Percentiles rank a stretch among this genome's conserved stretches.
These are phyloP conservation scores for Poeciliopsis turrubarensis DNA, from an alignment of 2,113 vertebrate genomes.

Conservation along the genomic window DNA sequence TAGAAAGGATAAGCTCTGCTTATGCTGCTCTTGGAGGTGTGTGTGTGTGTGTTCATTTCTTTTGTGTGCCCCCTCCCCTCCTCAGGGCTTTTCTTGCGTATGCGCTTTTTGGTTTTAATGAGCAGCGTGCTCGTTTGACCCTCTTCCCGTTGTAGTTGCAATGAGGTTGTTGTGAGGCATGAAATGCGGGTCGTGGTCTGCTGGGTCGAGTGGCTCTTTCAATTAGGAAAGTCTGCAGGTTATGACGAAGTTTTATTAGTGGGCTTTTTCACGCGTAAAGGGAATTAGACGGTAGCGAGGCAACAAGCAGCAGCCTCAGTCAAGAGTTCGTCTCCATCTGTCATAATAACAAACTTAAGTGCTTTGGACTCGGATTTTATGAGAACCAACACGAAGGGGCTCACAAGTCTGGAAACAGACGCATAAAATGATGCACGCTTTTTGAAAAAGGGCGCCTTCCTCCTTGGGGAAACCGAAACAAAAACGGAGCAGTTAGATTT, in stretches of 20 bases:
- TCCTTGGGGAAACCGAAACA: too few species aligned
- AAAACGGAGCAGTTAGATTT: too few species aligned
- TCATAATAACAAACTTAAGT: not conserved
- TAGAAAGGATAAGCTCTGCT: slow-evolving; percentile 70
- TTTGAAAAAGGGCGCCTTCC: not conserved
- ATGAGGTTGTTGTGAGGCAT: slow-evolving; percentile 45
- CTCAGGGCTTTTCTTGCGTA: slow-evolving; percentile 21
- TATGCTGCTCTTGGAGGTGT: slow-evolving; percentile 40
- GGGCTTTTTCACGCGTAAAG: slow-evolving; percentile 1
- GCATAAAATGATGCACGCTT: not conserved
- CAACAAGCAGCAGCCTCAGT: not conserved
- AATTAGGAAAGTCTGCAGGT: slow-evolving; percentile 20
- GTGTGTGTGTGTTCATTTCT: slow-evolving; percentile 12
- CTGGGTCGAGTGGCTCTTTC: slow-evolving; percentile 33
- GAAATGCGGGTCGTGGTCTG: slow-evolving; percentile 51
- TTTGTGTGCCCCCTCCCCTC: slow-evolving; percentile 16
- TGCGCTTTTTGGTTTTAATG: slow-evolving; percentile 60
- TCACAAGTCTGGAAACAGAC: too few species aligned
- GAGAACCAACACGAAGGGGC: too few species aligned
- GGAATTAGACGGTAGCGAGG: not conserved
- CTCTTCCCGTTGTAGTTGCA: slow-evolving; percentile 13
- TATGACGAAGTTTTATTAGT: not conserved
- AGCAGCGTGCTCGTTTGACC: slow-evolving; percentile 50
- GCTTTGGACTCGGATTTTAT: not conserved
- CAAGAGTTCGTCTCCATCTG: too few species aligned